These are phyloP conservation scores for Eupithecia vulgata DNA, from an alignment of 2,888 invertebrate species.

Conservation along the genomic window DNA sequence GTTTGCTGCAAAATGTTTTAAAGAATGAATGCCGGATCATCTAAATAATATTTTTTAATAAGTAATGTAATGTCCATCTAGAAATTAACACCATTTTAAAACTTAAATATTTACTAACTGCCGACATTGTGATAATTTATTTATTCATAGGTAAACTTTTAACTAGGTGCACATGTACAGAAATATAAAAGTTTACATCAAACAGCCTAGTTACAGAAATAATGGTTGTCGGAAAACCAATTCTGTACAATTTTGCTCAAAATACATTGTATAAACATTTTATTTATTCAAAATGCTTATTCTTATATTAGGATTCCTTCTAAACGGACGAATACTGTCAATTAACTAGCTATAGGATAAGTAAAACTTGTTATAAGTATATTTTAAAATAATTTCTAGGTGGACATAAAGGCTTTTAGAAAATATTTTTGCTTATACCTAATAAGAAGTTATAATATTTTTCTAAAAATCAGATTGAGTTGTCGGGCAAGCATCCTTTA, in stretches of 20 bases:
- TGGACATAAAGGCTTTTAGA: conserved; percentile 28
- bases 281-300: conserved; percentile 28
- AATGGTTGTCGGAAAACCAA: conserved; percentile 10
- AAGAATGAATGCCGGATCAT: conserved; percentile 32
- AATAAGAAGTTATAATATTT: conserved; percentile 16
- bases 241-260: conserved; percentile 35
- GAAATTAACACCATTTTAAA: conserved; percentile 38
- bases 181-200: conserved; percentile 20
- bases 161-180: not conserved
- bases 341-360: conserved; percentile 64
- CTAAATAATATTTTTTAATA: not conserved
- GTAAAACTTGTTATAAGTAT: conserved; percentile 47
- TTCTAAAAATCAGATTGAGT: conserved; percentile 28
- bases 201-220: not conserved
- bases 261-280: conserved; percentile 22
- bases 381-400: conserved; percentile 40
- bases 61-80: conserved; percentile 28
- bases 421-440: conserved; percentile 23
- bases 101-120: conserved; percentile 48
- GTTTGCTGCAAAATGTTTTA: conserved; percentile 33
- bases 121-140: conserved; percentile 54
- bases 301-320: conserved; percentile 28
- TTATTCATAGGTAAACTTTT: conserved; percentile 38
- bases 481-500: conserved; percentile 57
- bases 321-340: conserved; percentile 55